phyloP scores from a whole-genome alignment of 2,113 vertebrate genomes.

The Mohoua ochrocephala region DNA sequence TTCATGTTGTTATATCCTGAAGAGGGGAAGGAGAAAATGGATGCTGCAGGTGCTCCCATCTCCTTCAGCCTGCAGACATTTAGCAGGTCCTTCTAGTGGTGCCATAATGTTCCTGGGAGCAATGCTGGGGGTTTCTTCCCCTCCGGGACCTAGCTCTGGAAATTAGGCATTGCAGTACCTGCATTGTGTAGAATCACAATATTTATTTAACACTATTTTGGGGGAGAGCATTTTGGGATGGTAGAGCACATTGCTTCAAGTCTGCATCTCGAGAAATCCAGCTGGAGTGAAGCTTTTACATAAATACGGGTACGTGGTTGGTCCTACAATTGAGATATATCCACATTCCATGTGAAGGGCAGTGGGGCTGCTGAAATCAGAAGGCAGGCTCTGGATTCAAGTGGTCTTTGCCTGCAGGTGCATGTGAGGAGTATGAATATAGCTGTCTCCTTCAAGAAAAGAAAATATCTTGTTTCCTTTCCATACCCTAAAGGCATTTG shows the following conservation, averaged over 20 bases:
- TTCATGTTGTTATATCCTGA: neutral
- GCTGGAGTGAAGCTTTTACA: neutral
- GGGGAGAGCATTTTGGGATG: neutral
- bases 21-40: neutral
- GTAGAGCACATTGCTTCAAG: neutral
- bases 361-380: neutral
- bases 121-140: neutral
- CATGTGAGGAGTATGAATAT: neutral
- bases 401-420: neutral
- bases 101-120: neutral
- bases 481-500: constrained; percentile 46
- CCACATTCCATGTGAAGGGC: neutral
- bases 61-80: neutral
- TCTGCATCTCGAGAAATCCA: neutral
- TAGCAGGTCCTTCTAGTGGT: neutral
- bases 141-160: neutral
- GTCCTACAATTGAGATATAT: neutral
- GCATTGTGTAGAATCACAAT: neutral
- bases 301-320: neutral
- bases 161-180: neutral
- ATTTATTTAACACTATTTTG: neutral
- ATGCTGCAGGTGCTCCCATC: neutral
- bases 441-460: constrained; percentile 26
- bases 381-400: neutral
- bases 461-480: neutral